These are phyloP conservation scores for Cochlearius cochlearius DNA, from an alignment of 2,113 vertebrate genomes.

Conservation along the genomic window DNA sequence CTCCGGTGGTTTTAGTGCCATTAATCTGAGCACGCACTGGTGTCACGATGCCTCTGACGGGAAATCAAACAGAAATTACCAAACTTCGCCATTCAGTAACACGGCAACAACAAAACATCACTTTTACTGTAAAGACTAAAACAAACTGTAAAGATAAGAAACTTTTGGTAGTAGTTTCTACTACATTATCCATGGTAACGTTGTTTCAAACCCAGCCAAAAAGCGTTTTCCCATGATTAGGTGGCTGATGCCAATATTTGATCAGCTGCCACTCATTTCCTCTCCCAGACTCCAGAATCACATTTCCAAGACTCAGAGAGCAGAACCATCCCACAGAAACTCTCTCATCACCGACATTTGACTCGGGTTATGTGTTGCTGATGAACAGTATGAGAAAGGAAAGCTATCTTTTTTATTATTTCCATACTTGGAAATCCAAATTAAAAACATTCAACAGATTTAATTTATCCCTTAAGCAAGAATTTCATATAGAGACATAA, in stretches of 20 bases:
- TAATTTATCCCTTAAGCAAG: neutral
- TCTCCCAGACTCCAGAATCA: neutral
- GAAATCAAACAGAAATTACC: neutral
- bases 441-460: neutral
- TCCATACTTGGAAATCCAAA: neutral
- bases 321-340: neutral
- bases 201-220: neutral
- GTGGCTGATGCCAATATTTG: neutral
- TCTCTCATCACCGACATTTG: neutral
- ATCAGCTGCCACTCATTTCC: conserved; percentile 39
- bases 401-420: neutral
- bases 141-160: neutral
- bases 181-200: neutral
- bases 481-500: neutral
- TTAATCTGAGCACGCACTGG: neutral
- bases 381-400: neutral
- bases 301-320: neutral
- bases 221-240: neutral
- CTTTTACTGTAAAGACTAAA: neutral
- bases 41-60: neutral
- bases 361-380: neutral
- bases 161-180: neutral
- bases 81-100: neutral
- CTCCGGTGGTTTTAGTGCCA: neutral
- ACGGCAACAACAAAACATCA: fast-evolving